Base-by-base conservation (phyloP, 1,140 invertebrate genomes). In the Dreissena rostriformis region DNA sequence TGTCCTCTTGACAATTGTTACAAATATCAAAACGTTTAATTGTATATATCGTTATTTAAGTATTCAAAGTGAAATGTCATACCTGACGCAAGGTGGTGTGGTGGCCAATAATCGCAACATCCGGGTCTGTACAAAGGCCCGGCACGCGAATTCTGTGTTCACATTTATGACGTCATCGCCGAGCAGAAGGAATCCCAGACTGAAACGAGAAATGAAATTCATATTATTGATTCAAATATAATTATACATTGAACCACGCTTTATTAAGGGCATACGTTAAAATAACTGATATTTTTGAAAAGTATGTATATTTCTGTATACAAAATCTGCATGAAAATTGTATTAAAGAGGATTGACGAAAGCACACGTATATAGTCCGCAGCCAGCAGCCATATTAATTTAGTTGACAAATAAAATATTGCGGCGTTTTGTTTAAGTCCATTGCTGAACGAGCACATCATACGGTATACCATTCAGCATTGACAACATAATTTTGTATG, bases 31-130 rank as follows among this genome's bases (percentile, higher is more conserved):
- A 39, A 39, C 2, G 39, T 5, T 5, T 8, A 39, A 39, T 39
- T 39, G 39, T 39, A 39, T 39, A 5, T 39, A n/a, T 39, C 4
- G 39, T 5, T 5, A 8, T 2, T 39, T 5, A 39, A 39, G 4
- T 39, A 5, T 39, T 5, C 39, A 39, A 39, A n/a, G n/a, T n/a
- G 2, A 39, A 39, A 39, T 39, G 39, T 63, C 28, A 63, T 76
- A 63, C 61, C 51, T 76, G 24, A 19, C 55, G n/a, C 55, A 22
- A 28, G 28, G 52, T 55, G 73, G 55, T 2, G 57, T 65, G 26
- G 39, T 39, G 11, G 55, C 24, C 22, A 76, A 53, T 1, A 76
- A 28, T 22, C 65, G 39, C 2, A 76, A 76, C 74, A 76, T 63
- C 49, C 19, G 71, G 10, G 22, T 22, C 51, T 73, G 71, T 53